Conservation (phyloP, 2,113 vertebrate species). For the Dasyurus viverrinus region DNA sequence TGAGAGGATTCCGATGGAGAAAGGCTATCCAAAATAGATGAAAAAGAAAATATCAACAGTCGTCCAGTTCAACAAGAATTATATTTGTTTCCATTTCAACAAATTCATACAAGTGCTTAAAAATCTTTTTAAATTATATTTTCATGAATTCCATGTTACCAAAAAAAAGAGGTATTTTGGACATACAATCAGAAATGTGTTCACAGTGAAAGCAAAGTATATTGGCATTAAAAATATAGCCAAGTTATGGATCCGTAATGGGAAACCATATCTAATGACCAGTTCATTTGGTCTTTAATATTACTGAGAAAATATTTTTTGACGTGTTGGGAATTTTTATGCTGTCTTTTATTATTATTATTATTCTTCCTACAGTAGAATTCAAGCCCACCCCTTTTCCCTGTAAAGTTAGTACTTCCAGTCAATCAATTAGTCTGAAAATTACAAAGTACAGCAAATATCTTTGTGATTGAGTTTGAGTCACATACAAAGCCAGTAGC, state of each 20-base stretch:
- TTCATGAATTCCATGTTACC: constrained; percentile 81
- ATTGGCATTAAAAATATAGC: constrained; percentile 80
- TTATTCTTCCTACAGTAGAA: neutral
- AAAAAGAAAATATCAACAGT: constrained; percentile 12
- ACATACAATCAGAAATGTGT: constrained; percentile 80
- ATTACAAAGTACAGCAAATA: constrained; percentile 76
- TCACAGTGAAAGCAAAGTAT: constrained; percentile 77
- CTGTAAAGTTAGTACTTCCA: constrained; percentile 63
- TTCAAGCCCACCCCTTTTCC: constrained; percentile 6
- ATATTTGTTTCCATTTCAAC: neutral
- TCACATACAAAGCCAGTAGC: constrained; percentile 79
- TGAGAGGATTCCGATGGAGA: neutral
- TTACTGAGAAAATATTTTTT: constrained; percentile 69
- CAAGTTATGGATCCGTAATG: constrained; percentile 68
- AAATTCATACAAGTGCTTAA: constrained; percentile 75
- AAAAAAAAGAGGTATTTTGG: constrained; percentile 78
- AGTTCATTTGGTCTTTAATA: constrained; percentile 66
- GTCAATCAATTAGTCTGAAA: constrained; percentile 61
- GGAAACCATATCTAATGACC: constrained; percentile 69
- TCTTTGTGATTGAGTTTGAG: constrained; percentile 69
- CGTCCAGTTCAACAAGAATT: neutral
- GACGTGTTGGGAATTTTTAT: constrained; percentile 44
- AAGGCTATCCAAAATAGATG: neutral
- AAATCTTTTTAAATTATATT: constrained; percentile 85
- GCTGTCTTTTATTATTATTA: constrained; percentile 23